These are phyloP conservation scores for Brassicogethes aeneus DNA, from an alignment of 2,888 invertebrate species.

Conservation along the genomic window DNA sequence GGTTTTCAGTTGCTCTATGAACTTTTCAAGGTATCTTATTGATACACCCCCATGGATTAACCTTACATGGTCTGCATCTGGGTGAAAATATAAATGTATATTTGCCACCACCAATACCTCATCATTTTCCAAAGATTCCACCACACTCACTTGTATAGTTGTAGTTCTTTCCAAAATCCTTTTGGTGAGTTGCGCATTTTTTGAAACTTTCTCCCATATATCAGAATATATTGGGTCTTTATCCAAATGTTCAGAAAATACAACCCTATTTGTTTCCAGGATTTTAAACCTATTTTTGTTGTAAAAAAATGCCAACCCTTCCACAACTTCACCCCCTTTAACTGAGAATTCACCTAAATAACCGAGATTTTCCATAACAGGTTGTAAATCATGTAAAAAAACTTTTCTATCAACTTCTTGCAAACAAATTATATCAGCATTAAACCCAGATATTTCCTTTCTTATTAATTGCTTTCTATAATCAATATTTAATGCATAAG, in stretches of 20 bases:
- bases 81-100: constrained; percentile 91
- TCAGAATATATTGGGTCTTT: constrained; percentile 44
- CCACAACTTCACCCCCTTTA: constrained; percentile 65
- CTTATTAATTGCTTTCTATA: constrained; percentile 81
- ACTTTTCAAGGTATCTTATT: constrained; percentile 58
- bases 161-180: constrained; percentile 58
- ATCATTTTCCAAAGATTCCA: constrained; percentile 45
- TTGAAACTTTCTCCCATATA: constrained; percentile 52
- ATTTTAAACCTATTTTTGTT: constrained; percentile 56
- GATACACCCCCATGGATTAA: constrained; percentile 73
- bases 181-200: constrained; percentile 48
- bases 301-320: constrained; percentile 78
- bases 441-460: constrained; percentile 80
- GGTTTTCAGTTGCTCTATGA: constrained; percentile 41
- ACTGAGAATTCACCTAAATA: constrained; percentile 56
- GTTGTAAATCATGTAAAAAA: constrained; percentile 57
- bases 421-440: constrained; percentile 81
- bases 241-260: constrained; percentile 52
- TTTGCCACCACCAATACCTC: constrained; percentile 63
- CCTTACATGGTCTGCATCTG: constrained; percentile 82
- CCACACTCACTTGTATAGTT: constrained; percentile 51
- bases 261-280: constrained; percentile 45
- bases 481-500: constrained; percentile 71
- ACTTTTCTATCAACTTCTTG: constrained; percentile 88
- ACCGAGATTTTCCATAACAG: constrained; percentile 48